Evolutionary conservation across 2,888 invertebrate species (phyloP).

Genomic region (Tupiocoris notatus): DNA sequence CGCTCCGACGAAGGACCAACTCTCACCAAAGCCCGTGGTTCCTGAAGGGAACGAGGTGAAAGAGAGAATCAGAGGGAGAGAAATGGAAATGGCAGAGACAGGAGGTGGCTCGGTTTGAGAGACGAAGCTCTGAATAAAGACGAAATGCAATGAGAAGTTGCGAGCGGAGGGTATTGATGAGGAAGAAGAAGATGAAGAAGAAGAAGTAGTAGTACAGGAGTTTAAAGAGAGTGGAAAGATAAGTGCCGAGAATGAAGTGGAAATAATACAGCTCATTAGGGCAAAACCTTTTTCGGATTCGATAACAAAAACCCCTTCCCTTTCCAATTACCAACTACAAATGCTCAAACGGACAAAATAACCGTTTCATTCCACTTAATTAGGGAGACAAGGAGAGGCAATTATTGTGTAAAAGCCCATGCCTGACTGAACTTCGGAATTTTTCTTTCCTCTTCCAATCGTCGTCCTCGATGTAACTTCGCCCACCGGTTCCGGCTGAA

Average conservation of each 20-base stretch:
- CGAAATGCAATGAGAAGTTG: constrained; percentile 20
- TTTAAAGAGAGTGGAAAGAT: constrained; percentile 48
- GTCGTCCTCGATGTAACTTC: no score
- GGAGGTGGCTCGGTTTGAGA: constrained; percentile 25
- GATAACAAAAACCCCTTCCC: constrained; percentile 45
- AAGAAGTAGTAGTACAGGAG: constrained; percentile 43
- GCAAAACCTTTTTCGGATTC: constrained; percentile 47
- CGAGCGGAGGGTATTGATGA: background rate
- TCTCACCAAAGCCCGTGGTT: background rate
- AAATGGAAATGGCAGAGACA: background rate
- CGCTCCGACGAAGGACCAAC: constrained; percentile 5
- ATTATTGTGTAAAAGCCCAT: constrained; percentile 44
- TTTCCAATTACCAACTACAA: constrained; percentile 48
- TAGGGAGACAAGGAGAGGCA: constrained; percentile 45
- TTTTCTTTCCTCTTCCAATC: background rate
- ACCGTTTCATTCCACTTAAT: constrained; percentile 49
- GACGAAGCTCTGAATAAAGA: constrained; percentile 33
- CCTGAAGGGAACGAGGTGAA: constrained; percentile 17
- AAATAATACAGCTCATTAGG: constrained; percentile 48
- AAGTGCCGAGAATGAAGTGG: constrained; percentile 45
- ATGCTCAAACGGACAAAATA: constrained; percentile 49
- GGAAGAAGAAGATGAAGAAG: constrained; percentile 1
- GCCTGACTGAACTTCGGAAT: constrained; percentile 36
- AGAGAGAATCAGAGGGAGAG: constrained; percentile 9
- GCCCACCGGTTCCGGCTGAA: no score